Percentiles rank a stretch among this genome's conserved stretches.
Conservation (phyloP, 2,888 invertebrate genomes). For the Portevinia maculata region DNA sequence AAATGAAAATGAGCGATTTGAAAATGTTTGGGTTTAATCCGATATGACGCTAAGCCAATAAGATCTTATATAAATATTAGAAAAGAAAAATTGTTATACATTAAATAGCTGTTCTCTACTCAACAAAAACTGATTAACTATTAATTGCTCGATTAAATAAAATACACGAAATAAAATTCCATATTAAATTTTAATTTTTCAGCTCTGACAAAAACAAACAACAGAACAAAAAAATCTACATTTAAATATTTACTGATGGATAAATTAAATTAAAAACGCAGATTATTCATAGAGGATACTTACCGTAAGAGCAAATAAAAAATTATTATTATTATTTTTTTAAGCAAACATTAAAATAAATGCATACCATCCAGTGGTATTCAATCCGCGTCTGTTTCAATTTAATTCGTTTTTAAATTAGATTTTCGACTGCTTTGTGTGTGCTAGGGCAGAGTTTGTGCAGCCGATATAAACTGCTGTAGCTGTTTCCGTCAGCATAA, state of each 20-base stretch:
- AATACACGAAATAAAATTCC: neutral
- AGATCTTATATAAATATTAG: too few species aligned
- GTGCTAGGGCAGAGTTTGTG: slow-evolving; percentile 3
- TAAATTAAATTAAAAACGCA: neutral
- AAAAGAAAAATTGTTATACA: too few species aligned
- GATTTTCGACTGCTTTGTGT: slow-evolving; percentile 29
- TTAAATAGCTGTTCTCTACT: too few species aligned
- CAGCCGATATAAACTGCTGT: slow-evolving; percentile 33
- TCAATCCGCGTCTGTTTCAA: slow-evolving; percentile 1
- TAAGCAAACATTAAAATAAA: slow-evolving; percentile 5
- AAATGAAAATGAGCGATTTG: too few species aligned
- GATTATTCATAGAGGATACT: neutral
- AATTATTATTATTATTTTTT: slow-evolving; percentile 7
- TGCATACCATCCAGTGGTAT: too few species aligned
- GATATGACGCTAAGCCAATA: too few species aligned
- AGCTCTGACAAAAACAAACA: neutral
- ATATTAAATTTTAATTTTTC: slow-evolving; percentile 20
- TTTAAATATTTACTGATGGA: slow-evolving; percentile 29
- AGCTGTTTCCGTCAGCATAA: slow-evolving; percentile 31
- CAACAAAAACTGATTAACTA: neutral
- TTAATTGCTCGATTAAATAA: neutral
- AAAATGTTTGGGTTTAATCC: too few species aligned
- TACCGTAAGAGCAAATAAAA: neutral
- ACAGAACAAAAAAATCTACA: slow-evolving; percentile 10
- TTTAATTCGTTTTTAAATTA: slow-evolving; percentile 37